Percentiles rank a stretch among this genome's conserved stretches.
Evolutionary conservation across 2,797 vertebrate genomes (phyloP).

Genomic region (Gadopsis bispinosus): DNA sequence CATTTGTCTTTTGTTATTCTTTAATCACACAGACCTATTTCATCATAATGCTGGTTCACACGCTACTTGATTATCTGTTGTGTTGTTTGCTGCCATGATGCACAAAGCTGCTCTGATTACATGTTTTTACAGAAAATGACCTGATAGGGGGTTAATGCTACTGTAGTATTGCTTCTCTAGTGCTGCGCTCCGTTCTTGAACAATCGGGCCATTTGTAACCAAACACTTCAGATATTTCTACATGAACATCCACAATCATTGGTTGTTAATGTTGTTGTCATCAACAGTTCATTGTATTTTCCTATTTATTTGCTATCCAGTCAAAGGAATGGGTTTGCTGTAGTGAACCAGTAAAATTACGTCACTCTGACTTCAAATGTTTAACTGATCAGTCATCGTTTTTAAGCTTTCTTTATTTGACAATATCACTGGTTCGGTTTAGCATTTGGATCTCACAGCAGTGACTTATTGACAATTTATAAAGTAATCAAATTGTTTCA

Average conservation of each 20-base stretch:
- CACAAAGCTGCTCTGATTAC: constrained; percentile 3
- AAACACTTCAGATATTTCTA: neutral
- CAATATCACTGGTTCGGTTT: neutral
- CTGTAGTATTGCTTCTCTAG: constrained; percentile 17
- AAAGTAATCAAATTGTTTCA: neutral
- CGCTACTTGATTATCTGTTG: constrained; percentile 32
- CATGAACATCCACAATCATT: neutral
- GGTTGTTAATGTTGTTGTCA: constrained; percentile 1
- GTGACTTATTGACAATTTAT: constrained; percentile 7
- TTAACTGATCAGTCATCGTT: neutral
- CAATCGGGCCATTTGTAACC: constrained; percentile 21
- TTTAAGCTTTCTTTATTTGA: neutral
- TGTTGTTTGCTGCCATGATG: constrained; percentile 13
- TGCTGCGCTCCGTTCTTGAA: constrained; percentile 9
- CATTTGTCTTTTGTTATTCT: constrained; percentile 35
- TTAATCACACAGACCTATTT: constrained; percentile 10
- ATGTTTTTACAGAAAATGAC: neutral
- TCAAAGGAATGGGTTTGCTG: constrained; percentile 8
- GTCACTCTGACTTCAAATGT: neutral
- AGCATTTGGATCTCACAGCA: neutral
- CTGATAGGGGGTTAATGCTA: neutral
- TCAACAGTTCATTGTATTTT: constrained; percentile 1
- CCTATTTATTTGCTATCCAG: neutral
- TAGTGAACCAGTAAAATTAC: neutral
- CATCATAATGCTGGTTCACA: constrained; percentile 17